Evolutionary conservation across 2,888 invertebrate genomes (phyloP), one percentile per base, ranked within the genome.

Genomic region (Gymnocheta viridis): DNA sequence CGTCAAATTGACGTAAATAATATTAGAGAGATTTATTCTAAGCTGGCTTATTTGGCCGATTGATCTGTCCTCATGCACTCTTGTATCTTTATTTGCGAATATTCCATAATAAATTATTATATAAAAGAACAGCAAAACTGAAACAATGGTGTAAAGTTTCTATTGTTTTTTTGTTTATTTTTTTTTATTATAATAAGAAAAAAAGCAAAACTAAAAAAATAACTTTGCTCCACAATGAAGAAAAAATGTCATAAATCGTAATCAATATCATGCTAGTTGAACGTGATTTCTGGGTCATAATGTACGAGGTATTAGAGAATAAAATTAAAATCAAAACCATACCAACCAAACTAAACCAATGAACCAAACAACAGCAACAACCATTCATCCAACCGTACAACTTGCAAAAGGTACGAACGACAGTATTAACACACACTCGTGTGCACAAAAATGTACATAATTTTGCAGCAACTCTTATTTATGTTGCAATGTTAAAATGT

Each of bases 251-350:
- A 79, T 79, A 84, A 80, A 84, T 84, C 74, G 84, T 81, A 84
- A 84, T 84, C 84, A 81, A 84, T 84, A 84, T 81, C 81, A 78
- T 73, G 84, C 77, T 22, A 77, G 81, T 74, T 84, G 77, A 81
- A 84, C 84, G 77, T 81, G 81, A 81, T 84, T 84, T 84, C 84
- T 84, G 81, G 81, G 84, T 84, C 84, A 84, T 54, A 77, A 79
- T 76, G 64, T 72, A 79, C 58, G 49, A 49, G 27, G 51, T 54
- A 78, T 60, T 66, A 66, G 60, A 84, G 77, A 72, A 77, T 67
- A 41, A 62, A 72, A 14, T 66, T 56, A 66, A 81, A 60, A 66
- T 47, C 24, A 47, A 66, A 76, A 44, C 66, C 58, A 67, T 79
- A 67, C 44, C n/a, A 51, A 60, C 67, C 67, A 19, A 35, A 54